Evolutionary conservation across 2,113 vertebrate species (phyloP).

Genomic region (Caloenas nicobarica): DNA sequence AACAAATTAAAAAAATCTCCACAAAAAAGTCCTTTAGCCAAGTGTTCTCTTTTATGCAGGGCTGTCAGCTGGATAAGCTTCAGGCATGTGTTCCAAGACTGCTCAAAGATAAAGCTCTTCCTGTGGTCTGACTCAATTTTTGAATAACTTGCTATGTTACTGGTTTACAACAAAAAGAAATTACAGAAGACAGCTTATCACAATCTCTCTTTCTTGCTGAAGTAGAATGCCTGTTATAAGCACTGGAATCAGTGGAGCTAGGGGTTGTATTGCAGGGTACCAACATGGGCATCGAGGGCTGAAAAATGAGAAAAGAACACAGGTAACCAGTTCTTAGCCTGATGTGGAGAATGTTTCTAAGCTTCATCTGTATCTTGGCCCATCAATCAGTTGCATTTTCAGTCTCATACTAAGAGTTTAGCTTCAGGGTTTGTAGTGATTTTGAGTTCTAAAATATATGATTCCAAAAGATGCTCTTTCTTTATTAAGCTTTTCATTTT

Average conservation of each 20-base stretch:
- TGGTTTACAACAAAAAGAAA: not conserved
- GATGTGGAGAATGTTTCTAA: not conserved
- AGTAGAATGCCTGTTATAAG: not conserved
- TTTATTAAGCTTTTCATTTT: not conserved
- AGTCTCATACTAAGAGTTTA: not conserved
- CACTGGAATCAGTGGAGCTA: not conserved
- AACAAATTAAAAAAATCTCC: not conserved
- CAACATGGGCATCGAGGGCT: not conserved
- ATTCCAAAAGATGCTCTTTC: not conserved
- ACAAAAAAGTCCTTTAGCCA: not conserved
- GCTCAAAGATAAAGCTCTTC: not conserved
- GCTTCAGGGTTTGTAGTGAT: not conserved
- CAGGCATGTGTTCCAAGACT: slow-evolving; percentile 31
- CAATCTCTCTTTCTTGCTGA: not conserved
- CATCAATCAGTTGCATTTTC: not conserved
- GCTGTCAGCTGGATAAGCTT: not conserved
- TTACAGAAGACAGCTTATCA: not conserved
- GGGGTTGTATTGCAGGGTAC: not conserved
- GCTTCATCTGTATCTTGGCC: not conserved
- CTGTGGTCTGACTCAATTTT: slow-evolving; percentile 15
- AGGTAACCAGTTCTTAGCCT: not conserved
- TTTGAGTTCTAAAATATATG: not conserved
- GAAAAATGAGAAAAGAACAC: not conserved
- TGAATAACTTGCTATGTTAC: not conserved
- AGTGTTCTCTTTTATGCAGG: not conserved